Conservation (phyloP, 2,113 vertebrate species). For the Panurus biarmicus region DNA sequence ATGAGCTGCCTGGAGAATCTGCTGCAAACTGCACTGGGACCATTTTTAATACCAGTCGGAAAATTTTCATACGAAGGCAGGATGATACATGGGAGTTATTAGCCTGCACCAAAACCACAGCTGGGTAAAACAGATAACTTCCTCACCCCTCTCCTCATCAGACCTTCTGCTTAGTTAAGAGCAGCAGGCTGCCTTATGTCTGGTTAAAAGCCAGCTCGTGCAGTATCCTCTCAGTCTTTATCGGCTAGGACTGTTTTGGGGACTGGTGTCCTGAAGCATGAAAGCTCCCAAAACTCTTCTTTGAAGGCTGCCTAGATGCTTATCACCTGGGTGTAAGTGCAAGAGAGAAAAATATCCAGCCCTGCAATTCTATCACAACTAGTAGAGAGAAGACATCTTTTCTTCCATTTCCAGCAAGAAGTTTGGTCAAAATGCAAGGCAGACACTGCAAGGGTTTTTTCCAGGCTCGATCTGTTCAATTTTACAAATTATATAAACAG, state of each 20-base stretch:
- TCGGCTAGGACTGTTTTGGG: background rate
- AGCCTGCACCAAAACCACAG: slow-evolving; percentile 70
- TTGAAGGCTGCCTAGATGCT: background rate
- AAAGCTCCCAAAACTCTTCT: background rate
- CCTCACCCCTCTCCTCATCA: slow-evolving; percentile 23
- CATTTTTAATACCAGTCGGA: slow-evolving; percentile 68
- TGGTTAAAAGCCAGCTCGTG: background rate
- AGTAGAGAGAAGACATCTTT: background rate
- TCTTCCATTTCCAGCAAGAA: background rate
- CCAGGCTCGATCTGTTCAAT: background rate
- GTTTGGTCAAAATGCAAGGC: background rate
- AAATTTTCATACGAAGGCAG: slow-evolving; percentile 67
- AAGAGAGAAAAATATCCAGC: background rate
- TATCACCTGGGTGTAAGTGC: background rate
- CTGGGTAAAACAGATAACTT: slow-evolving; percentile 74
- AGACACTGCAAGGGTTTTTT: background rate
- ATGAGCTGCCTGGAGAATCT: slow-evolving; percentile 12
- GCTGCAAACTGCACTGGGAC: slow-evolving; percentile 40
- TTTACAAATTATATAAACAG: slow-evolving; percentile 29
- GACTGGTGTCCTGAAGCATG: background rate
- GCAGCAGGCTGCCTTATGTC: background rate
- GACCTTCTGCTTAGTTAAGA: background rate
- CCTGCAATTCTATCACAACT: background rate
- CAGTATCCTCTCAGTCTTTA: background rate
- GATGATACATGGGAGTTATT: slow-evolving; percentile 82